Conservation (phyloP, 1,140 invertebrate genomes). For the Sipha flava region DNA sequence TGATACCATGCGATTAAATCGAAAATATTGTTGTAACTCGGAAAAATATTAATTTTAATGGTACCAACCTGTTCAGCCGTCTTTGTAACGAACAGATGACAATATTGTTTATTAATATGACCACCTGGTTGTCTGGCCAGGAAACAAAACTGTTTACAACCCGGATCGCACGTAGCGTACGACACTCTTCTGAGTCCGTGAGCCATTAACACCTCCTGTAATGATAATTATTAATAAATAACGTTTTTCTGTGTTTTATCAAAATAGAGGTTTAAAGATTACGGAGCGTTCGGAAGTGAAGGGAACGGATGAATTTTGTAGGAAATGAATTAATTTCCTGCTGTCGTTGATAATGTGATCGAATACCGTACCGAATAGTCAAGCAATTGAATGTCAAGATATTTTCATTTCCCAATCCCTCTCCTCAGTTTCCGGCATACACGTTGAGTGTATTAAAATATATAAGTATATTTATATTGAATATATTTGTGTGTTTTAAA, state of each 20-base stretch:
- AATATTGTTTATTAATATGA: slow-evolving; percentile 66
- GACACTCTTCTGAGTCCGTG: slow-evolving; percentile 77
- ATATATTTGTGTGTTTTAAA: too few relatives aligned
- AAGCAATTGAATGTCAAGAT: slow-evolving; percentile 8
- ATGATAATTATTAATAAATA: background rate
- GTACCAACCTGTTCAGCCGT: slow-evolving; percentile 64
- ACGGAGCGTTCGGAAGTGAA: background rate
- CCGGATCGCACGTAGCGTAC: slow-evolving; percentile 76
- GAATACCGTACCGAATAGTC: background rate
- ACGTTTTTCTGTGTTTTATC: background rate
- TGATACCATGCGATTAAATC: background rate
- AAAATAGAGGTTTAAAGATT: background rate
- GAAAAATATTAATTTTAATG: background rate
- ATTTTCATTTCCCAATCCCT: slow-evolving; percentile 3
- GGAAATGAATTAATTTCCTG: slow-evolving; percentile 27
- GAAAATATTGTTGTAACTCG: too few relatives aligned
- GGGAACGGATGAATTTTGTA: background rate
- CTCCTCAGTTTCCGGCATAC: background rate
- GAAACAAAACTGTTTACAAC: slow-evolving; percentile 71
- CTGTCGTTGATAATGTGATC: background rate
- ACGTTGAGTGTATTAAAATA: background rate
- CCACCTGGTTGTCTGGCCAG: slow-evolving; percentile 70
- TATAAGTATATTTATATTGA: too few relatives aligned
- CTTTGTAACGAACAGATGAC: slow-evolving; percentile 71
- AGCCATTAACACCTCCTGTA: slow-evolving; percentile 51